These are phyloP conservation scores for Bombus difficillimus DNA, from an alignment of 1,140 invertebrate genomes.

Conservation along the genomic window DNA sequence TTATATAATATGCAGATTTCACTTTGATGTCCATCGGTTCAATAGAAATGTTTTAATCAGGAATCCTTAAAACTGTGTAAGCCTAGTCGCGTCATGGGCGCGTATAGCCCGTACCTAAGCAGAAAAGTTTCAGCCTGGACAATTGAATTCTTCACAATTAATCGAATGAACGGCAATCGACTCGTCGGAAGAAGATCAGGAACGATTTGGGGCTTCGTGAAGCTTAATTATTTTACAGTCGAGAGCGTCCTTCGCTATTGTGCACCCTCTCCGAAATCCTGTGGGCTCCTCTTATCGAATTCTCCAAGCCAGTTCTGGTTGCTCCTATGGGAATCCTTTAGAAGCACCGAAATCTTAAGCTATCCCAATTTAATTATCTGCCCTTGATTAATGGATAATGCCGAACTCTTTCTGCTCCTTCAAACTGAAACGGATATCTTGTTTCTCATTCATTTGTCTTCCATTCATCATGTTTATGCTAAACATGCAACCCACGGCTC, in stretches of 20 bases:
- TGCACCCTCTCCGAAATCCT: conserved; percentile 44
- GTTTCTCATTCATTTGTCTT: background rate
- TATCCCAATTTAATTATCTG: conserved; percentile 31
- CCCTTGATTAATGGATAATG: conserved; percentile 12
- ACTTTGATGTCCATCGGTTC: background rate
- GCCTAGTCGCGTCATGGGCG: background rate
- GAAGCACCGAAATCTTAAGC: conserved; percentile 39
- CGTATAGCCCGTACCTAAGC: background rate
- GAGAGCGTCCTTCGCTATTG: conserved; percentile 42
- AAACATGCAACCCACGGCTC: too few species aligned
- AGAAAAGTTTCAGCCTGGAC: conserved; percentile 21
- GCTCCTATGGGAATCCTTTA: conserved; percentile 36
- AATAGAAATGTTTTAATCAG: background rate
- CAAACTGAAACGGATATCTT: background rate
- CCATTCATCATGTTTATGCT: too few species aligned
- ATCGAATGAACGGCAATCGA: conserved; percentile 43
- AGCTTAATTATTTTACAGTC: conserved; percentile 54
- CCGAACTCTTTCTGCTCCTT: background rate
- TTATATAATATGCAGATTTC: background rate
- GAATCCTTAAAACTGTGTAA: background rate
- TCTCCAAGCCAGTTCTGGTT: conserved; percentile 34
- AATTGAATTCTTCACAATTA: conserved; percentile 46
- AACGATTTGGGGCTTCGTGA: conserved; percentile 40
- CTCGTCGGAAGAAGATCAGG: conserved; percentile 33
- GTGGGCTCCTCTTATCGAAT: conserved; percentile 54